Evolutionary conservation across 2,888 invertebrate genomes (phyloP).

Genomic region (Acanthopleura granulata): DNA sequence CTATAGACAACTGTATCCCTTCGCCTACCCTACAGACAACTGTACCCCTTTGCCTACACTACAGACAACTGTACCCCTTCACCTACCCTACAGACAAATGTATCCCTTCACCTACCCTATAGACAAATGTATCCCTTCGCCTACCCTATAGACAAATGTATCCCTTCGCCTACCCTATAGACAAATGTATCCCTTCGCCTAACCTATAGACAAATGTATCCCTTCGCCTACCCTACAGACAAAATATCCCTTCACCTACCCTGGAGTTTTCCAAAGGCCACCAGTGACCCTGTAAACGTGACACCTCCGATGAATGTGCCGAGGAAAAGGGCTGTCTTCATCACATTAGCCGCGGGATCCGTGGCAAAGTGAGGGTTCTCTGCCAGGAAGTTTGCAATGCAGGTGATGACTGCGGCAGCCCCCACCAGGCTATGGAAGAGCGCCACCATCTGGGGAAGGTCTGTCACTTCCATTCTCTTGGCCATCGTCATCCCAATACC

Average conservation of each 20-base stretch:
- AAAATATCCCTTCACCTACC: slow-evolving; percentile 53
- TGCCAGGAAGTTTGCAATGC: slow-evolving; percentile 85
- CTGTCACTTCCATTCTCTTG: slow-evolving; percentile 81
- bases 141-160: too few relatives aligned
- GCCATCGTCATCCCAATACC: slow-evolving; percentile 83
- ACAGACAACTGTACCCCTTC: too few relatives aligned
- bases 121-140: too few relatives aligned
- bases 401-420: slow-evolving; percentile 88
- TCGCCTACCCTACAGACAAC: too few relatives aligned
- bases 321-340: slow-evolving; percentile 87
- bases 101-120: too few relatives aligned
- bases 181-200: too few relatives aligned
- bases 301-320: slow-evolving; percentile 92
- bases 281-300: slow-evolving; percentile 88
- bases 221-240: too few relatives aligned
- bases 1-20: too few relatives aligned
- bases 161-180: too few relatives aligned
- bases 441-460: slow-evolving; percentile 90
- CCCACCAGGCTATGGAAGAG: slow-evolving; percentile 89
- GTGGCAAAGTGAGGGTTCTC: slow-evolving; percentile 86
- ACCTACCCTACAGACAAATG: too few relatives aligned
- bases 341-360: slow-evolving; percentile 80
- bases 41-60: too few relatives aligned
- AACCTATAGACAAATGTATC: too few relatives aligned
- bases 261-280: slow-evolving; percentile 92